Conservation (phyloP, 1,140 invertebrate species). For the Leptoteleia sp. region DNA sequence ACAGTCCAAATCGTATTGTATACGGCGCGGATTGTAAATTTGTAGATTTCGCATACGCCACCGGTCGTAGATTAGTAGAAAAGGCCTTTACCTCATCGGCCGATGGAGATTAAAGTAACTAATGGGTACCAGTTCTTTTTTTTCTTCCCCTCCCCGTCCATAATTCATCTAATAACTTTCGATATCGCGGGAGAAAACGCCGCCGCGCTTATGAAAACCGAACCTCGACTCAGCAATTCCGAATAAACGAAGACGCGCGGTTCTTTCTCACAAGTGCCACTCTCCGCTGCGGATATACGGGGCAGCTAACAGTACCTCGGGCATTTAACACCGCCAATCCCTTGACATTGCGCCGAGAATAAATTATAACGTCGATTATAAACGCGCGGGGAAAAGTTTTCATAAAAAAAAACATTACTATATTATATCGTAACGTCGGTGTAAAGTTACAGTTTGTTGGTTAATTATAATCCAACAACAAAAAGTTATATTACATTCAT, state of each 20-base stretch:
- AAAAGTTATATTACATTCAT: too few relatives aligned
- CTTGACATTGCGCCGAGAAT: conserved; percentile 3
- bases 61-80: conserved; percentile 9
- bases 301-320: conserved; percentile 16
- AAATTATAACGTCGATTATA: conserved; percentile 15
- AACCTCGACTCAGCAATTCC: conserved; percentile 2
- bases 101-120: conserved; percentile 12
- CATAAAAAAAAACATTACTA: too few relatives aligned
- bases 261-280: conserved; percentile 12
- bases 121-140: conserved; percentile 8
- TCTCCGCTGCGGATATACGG: background rate
- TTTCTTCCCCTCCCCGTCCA: too few relatives aligned
- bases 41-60: background rate
- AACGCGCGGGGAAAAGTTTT: background rate
- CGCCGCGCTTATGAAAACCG: conserved; percentile 3
- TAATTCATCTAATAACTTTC: conserved; percentile 12
- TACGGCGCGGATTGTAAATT: conserved; percentile 3
- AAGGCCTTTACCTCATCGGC: background rate
- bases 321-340: background rate
- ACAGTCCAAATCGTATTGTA: conserved; percentile 1
- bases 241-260: conserved; percentile 18
- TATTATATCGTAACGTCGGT: too few relatives aligned
- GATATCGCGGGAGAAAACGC: conserved; percentile 4
- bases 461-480: too few relatives aligned
- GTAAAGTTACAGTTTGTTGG: too few relatives aligned